These are phyloP conservation scores for Dinocampus coccinellae DNA, from an alignment of 2,888 invertebrate genomes.

Conservation along the genomic window DNA sequence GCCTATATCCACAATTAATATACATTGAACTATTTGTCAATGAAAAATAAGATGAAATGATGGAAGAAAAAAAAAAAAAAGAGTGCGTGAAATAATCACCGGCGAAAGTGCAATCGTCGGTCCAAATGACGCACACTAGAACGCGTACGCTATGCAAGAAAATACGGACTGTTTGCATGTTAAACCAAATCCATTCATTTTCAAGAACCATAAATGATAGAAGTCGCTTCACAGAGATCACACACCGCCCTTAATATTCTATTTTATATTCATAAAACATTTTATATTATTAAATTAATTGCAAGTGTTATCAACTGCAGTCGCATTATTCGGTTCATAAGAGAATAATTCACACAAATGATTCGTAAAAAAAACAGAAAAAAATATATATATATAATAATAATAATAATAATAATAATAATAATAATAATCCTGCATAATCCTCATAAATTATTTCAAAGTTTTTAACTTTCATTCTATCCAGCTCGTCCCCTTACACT, in stretches of 20 bases:
- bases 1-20: background rate
- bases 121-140: constrained; percentile 55
- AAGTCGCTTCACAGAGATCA: background rate
- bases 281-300: constrained; percentile 4
- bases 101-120: constrained; percentile 27
- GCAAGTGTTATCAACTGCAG: background rate
- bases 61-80: background rate
- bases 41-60: background rate
- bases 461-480: constrained; percentile 38
- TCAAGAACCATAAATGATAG: background rate
- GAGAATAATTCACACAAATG: too few relatives aligned
- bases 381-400: background rate
- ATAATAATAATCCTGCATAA: background rate
- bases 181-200: background rate
- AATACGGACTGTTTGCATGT: background rate
- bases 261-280: background rate
- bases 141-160: constrained; percentile 53
- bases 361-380: background rate
- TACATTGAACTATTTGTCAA: background rate
- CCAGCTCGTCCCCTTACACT: constrained; percentile 53
- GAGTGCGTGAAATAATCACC: background rate
- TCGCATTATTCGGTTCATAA: background rate
- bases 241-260: background rate
- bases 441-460: background rate
- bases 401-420: background rate